Evolutionary conservation across 2,113 vertebrate genomes (phyloP).

Genomic region (Thalassarche chlororhynchos): DNA sequence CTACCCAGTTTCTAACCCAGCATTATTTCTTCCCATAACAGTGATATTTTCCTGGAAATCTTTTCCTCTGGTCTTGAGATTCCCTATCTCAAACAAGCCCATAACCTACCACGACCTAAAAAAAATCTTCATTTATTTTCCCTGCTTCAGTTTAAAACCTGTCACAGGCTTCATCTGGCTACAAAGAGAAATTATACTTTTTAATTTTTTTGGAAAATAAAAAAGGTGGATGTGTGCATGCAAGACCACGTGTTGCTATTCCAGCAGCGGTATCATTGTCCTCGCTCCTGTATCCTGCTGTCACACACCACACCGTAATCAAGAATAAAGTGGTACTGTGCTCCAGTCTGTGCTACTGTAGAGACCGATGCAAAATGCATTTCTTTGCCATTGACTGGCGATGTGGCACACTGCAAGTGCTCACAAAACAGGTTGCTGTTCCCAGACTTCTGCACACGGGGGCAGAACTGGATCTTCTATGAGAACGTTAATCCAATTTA

Average conservation of each 20-base stretch:
- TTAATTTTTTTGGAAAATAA: background rate
- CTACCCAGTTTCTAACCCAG: background rate
- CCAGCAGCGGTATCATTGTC: rapidly evolving
- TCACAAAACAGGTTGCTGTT: background rate
- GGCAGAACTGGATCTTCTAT: conserved; percentile 60
- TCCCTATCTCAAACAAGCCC: background rate
- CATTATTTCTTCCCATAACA: background rate
- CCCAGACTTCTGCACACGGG: conserved; percentile 32
- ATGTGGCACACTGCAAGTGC: background rate
- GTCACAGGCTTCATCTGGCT: background rate
- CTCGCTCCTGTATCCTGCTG: background rate
- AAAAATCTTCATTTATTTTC: background rate
- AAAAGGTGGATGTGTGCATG: too few species aligned
- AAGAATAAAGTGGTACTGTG: background rate
- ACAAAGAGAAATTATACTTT: background rate
- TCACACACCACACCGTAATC: background rate
- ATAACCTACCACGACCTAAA: background rate
- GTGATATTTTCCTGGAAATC: background rate
- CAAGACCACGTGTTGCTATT: rapidly evolving
- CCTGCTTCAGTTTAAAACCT: background rate
- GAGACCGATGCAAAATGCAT: rapidly evolving
- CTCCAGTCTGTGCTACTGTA: background rate
- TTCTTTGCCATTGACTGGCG: rapidly evolving
- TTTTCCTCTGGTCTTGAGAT: background rate
- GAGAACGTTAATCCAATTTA: background rate